phyloP scores from a whole-genome alignment of 2,797 vertebrate species.

The Coregonus suidteri region DNA sequence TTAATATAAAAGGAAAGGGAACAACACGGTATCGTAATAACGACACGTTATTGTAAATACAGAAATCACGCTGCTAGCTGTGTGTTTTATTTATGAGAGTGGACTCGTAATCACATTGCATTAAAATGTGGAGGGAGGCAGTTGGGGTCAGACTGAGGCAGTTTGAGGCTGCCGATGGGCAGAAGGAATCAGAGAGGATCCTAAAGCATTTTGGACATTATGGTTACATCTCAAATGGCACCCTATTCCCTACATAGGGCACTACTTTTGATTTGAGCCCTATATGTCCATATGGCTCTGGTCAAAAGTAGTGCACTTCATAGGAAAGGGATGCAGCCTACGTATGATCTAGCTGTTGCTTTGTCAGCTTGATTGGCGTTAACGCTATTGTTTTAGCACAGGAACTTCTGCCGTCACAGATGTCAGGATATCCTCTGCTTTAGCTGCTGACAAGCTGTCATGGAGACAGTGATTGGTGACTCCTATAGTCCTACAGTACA shows the following conservation, averaged over 20 bases:
- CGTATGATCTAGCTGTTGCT: conserved; percentile 39
- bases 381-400: conserved; percentile 52
- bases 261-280: background rate
- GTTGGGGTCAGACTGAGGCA: conserved; percentile 44
- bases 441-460: conserved; percentile 43
- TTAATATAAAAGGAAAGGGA: conserved; percentile 65
- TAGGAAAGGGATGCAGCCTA: conserved; percentile 3
- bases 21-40: conserved; percentile 58
- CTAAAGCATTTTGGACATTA: conserved; percentile 33
- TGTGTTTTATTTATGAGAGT: conserved; percentile 68
- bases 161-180: conserved; percentile 42
- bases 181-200: conserved; percentile 25
- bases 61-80: conserved; percentile 60
- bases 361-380: conserved; percentile 51
- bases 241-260: background rate
- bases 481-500: conserved; percentile 15
- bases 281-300: background rate
- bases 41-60: conserved; percentile 52
- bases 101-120: conserved; percentile 73
- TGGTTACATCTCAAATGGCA: background rate
- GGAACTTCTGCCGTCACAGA: conserved; percentile 37
- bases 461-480: conserved; percentile 27
- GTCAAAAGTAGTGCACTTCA: background rate
- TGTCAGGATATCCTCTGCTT: conserved; percentile 31
- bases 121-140: conserved; percentile 50